A percentile compares a stretch with the other conserved stretches of the same genome.
Evolutionary conservation across 1,140 invertebrate genomes (phyloP).

Genomic region (Paraescarpia echinospica): DNA sequence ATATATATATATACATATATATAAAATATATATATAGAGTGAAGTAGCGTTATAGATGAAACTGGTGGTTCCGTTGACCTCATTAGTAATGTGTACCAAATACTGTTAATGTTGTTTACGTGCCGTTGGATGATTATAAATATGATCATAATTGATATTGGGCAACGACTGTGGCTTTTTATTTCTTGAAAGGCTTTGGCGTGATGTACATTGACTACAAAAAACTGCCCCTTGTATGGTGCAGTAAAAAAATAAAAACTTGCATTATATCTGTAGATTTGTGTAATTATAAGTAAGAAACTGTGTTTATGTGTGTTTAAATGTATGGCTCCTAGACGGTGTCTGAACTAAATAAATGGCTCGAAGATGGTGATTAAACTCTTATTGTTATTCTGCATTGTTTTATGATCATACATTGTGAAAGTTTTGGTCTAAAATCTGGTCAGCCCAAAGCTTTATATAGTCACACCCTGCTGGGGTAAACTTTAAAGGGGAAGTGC

Average conservation of each 20-base stretch:
- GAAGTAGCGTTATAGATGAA: background rate
- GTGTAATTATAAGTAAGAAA: background rate
- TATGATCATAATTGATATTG: background rate
- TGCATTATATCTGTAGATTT: background rate
- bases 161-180: background rate
- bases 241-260: background rate
- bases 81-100: background rate
- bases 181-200: conserved; percentile 5
- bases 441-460: no score
- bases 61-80: background rate
- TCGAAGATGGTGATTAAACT: no score
- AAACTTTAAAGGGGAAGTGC: no score
- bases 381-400: no score
- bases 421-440: no score
- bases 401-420: no score
- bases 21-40: background rate
- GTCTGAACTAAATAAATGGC: no score
- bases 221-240: background rate
- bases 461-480: no score
- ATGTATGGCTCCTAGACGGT: no score
- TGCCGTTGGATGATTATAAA: background rate
- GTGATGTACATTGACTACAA: background rate
- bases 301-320: background rate
- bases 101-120: background rate
- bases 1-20: no score